phyloP scores from a whole-genome alignment of 2,797 vertebrate genomes.

The Glossophaga mutica region DNA sequence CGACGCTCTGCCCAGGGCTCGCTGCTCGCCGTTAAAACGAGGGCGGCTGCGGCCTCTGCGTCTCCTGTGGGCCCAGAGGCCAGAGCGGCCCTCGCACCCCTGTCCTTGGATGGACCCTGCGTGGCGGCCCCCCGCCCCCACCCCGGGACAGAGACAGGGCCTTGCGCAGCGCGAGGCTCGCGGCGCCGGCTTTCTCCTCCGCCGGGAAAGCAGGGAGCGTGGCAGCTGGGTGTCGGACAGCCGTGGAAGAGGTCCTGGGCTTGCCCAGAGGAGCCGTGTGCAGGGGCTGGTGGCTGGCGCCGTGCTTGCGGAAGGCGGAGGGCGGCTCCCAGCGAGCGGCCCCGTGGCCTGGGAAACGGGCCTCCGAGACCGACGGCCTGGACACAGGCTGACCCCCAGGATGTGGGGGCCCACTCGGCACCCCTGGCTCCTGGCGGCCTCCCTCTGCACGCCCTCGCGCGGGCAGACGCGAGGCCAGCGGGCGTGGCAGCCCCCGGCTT shows the following conservation, averaged over 20 bases:
- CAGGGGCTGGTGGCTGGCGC: too few species aligned
- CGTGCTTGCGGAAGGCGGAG: too few species aligned
- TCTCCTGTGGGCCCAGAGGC: background rate
- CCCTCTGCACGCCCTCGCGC: too few species aligned
- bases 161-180: fast-evolving
- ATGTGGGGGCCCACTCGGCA: too few species aligned
- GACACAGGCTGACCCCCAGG: too few species aligned
- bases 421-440: too few species aligned
- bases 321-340: background rate
- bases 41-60: background rate
- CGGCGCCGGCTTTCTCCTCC: fast-evolving
- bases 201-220: background rate
- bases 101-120: background rate
- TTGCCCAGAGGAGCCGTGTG: background rate
- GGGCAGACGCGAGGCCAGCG: fast-evolving
- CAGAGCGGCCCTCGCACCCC: background rate
- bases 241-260: background rate
- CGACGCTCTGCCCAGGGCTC: background rate
- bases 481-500: too few species aligned
- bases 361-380: too few species aligned
- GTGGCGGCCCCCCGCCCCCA: fast-evolving
- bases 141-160: background rate
- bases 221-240: background rate
- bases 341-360: too few species aligned
- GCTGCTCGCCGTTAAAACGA: background rate